Base-by-base conservation (phyloP, 1,140 invertebrate species). In the Caenorhabditis briggsae region DNA sequence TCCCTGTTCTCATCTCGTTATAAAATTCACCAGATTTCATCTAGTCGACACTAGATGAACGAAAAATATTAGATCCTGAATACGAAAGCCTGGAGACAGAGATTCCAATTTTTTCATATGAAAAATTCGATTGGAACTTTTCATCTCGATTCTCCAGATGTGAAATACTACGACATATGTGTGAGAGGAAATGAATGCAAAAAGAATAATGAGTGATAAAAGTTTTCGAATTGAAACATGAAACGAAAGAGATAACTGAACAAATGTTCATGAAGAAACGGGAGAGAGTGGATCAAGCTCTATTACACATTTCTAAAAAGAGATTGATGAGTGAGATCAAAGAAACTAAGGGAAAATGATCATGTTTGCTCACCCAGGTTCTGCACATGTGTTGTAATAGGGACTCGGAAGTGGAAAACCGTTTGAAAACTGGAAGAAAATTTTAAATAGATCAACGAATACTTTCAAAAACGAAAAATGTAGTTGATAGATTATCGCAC, bases 321-420 rank as follows among this genome's bases (percentile, higher is more conserved):
- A 3, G 41, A 70, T 70, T 70, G 64, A 70, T 70, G 64, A 70
- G 41, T 70, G 64, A 46, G 41, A 70, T 18, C 64, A 70, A 70
- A 70, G 43, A 70, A 48, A 48, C 64, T 43, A 48, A 46, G 9
- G 11, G 64, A 64, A 64, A 33, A 64, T 25, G 5, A 43, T 25
- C 33, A 46, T 70, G 64, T 70, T 70, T 70, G 64, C 64, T 70
- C 64, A 25, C 23, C 23, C n/a, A 33, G 59, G 6, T 25, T 25
- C 23, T 11, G n/a, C n/a, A 61, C 23, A 25, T 8, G 25, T 20
- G n/a, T 25, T 11, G 25, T 61, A 14, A 20, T 6, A 11, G 11
- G 23, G 25, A 11, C 8, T 2, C 9, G 8, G 59, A n/a, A 25
- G 20, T 25, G 2, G 59, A 61, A 25, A 33, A 33, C 33, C 11